A percentile compares a stretch with the other conserved stretches of the same genome.
These are phyloP conservation scores for Periophthalmus modestus DNA, from an alignment of 2,113 vertebrate genomes.

Conservation along the genomic window DNA sequence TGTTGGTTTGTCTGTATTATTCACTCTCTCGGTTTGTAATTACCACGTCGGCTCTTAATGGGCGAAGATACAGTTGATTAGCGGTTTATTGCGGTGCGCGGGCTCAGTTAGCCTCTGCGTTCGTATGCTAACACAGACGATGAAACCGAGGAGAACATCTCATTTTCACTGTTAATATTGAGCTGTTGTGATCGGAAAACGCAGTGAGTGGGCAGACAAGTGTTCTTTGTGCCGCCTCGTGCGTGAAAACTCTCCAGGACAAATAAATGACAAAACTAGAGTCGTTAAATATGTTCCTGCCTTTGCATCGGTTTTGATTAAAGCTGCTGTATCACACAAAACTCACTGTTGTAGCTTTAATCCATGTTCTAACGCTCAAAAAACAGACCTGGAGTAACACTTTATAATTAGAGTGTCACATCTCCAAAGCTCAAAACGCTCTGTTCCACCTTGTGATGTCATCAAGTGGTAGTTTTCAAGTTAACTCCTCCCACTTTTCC, in stretches of 20 bases:
- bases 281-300: neutral
- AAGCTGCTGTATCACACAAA: too few relatives aligned
- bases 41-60: constrained; percentile 1
- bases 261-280: neutral
- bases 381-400: too few relatives aligned
- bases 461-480: too few relatives aligned
- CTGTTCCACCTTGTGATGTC: too few relatives aligned
- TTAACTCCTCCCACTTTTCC: too few relatives aligned
- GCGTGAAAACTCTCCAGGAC: constrained; percentile 27
- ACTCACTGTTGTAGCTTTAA: too few relatives aligned
- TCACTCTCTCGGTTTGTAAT: constrained; percentile 5
- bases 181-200: neutral
- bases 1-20: constrained; percentile 8
- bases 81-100: constrained; percentile 8
- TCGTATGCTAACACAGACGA: neutral
- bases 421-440: too few relatives aligned
- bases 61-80: constrained; percentile 17
- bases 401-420: too few relatives aligned
- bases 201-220: constrained; percentile 23
- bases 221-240: constrained; percentile 8
- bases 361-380: too few relatives aligned
- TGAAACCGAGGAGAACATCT: constrained; percentile 6
- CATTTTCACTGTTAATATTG: constrained; percentile 24
- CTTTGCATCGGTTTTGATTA: neutral
- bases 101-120: constrained; percentile 19